A percentile compares a stretch with the other conserved stretches of the same genome.
phyloP scores from a whole-genome alignment of 1,140 invertebrate species.

The Limonius californicus region DNA sequence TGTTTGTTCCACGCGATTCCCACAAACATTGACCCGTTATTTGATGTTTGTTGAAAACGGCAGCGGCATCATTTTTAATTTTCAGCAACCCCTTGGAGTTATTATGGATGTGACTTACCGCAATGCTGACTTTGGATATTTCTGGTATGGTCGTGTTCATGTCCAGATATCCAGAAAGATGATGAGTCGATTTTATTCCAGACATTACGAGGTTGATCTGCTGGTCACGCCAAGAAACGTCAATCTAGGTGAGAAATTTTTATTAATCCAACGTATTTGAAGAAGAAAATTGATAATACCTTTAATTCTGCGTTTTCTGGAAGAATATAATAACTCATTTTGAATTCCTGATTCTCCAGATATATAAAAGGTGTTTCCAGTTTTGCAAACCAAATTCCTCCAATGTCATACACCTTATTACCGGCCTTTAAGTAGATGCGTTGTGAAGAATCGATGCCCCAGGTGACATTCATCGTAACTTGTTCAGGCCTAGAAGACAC shows the following conservation, averaged over 20 bases:
- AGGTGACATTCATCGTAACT: slow-evolving; percentile 27
- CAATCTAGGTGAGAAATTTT: too few relatives aligned
- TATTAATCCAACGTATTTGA: too few relatives aligned
- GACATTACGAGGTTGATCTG: slow-evolving; percentile 19
- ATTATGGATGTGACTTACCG: slow-evolving; percentile 14
- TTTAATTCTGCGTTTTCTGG: slow-evolving; percentile 24
- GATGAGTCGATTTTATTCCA: slow-evolving; percentile 12
- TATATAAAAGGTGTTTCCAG: slow-evolving; percentile 27
- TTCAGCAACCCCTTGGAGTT: not conserved
- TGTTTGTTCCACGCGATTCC: not conserved
- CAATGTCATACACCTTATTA: slow-evolving; percentile 25
- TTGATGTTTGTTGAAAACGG: slow-evolving; percentile 26
- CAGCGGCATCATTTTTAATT: slow-evolving; percentile 11
- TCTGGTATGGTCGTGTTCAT: slow-evolving; percentile 27
- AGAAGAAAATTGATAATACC: too few relatives aligned
- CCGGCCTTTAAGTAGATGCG: slow-evolving; percentile 25
- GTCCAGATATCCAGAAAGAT: slow-evolving; percentile 18
- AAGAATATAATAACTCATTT: slow-evolving; percentile 20
- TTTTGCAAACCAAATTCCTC: slow-evolving; percentile 25
- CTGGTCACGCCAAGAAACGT: slow-evolving; percentile 24
- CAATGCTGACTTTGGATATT: slow-evolving; percentile 15
- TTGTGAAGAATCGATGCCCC: slow-evolving; percentile 25
- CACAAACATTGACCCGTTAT: slow-evolving; percentile 10
- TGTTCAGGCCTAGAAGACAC: slow-evolving; percentile 19
- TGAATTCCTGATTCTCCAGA: slow-evolving; percentile 27